Evolutionary conservation across 2,113 vertebrate genomes (phyloP).

Genomic region (Hippocampus comes): DNA sequence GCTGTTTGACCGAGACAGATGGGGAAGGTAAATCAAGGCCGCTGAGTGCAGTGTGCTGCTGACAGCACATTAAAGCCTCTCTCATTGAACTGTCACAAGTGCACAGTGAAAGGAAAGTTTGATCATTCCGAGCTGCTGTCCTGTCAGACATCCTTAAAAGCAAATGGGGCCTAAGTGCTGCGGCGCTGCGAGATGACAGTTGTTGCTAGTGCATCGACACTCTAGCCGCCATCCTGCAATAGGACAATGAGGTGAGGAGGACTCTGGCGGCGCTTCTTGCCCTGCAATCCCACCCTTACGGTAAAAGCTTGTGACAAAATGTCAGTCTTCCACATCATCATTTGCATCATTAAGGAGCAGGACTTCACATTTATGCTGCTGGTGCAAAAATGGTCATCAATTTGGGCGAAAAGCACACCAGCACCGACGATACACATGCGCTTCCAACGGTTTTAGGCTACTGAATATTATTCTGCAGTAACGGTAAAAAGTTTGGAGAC

Average conservation of each 20-base stretch:
- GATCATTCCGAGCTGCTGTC: slow-evolving; percentile 72
- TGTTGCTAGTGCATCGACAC: slow-evolving; percentile 52
- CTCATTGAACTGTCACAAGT: slow-evolving; percentile 74
- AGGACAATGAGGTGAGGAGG: slow-evolving; percentile 71
- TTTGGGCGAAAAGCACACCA: slow-evolving; percentile 14
- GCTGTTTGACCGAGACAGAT: slow-evolving; percentile 70
- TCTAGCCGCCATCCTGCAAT: slow-evolving; percentile 53
- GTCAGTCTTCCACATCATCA: slow-evolving; percentile 71
- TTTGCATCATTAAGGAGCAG: slow-evolving; percentile 54
- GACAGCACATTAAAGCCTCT: slow-evolving; percentile 77
- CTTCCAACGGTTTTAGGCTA: slow-evolving; percentile 10
- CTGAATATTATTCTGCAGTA: neutral
- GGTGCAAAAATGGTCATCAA: slow-evolving; percentile 48
- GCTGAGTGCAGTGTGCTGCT: slow-evolving; percentile 72
- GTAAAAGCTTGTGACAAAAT: slow-evolving; percentile 71
- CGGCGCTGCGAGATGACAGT: slow-evolving; percentile 70
- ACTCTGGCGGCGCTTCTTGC: slow-evolving; percentile 52
- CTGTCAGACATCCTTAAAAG: slow-evolving; percentile 79
- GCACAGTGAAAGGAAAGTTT: slow-evolving; percentile 71
- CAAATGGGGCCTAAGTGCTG: slow-evolving; percentile 78
- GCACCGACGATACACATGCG: slow-evolving; percentile 27
- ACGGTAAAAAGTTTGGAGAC: too few species aligned
- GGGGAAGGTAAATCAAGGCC: slow-evolving; percentile 74
- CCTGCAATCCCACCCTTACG: slow-evolving; percentile 37
- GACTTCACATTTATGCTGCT: slow-evolving; percentile 58